Evolutionary conservation across 2,797 vertebrate species (phyloP).

Genomic region (Tachyglossus aculeatus): DNA sequence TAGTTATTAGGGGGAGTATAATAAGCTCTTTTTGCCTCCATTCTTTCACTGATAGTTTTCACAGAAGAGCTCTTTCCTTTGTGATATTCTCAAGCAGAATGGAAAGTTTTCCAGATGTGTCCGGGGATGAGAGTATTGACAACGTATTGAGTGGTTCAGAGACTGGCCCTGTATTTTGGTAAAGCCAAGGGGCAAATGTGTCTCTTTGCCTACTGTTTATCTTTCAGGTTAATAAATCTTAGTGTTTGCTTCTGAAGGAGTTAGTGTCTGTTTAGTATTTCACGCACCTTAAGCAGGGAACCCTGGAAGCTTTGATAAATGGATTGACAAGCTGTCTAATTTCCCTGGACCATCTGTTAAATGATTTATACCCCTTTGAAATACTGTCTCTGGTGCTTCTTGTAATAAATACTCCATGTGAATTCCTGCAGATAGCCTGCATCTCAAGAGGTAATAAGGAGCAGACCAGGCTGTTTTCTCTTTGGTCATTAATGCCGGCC

Average conservation of each 20-base stretch:
- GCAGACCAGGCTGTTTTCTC: slow-evolving; percentile 21
- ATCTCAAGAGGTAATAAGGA: slow-evolving; percentile 3
- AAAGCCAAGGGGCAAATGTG: not conserved
- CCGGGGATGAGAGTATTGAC: slow-evolving; percentile 14
- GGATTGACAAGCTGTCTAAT: slow-evolving; percentile 18
- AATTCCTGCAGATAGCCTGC: not conserved
- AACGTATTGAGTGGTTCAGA: slow-evolving; percentile 25
- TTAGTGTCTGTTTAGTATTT: slow-evolving; percentile 22
- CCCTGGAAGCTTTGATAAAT: slow-evolving; percentile 21
- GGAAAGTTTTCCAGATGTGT: slow-evolving; percentile 33
- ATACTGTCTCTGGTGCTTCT: slow-evolving; percentile 25
- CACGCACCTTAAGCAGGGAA: not conserved
- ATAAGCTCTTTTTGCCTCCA: slow-evolving; percentile 22
- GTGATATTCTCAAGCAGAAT: slow-evolving; percentile 26
- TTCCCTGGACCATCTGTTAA: slow-evolving; percentile 27
- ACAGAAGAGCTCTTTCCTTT: not conserved
- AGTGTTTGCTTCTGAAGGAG: slow-evolving; percentile 15
- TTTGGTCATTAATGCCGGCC: not conserved
- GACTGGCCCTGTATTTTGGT: slow-evolving; percentile 3
- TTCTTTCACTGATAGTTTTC: slow-evolving; percentile 29
- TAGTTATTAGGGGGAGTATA: slow-evolving; percentile 5
- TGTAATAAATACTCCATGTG: not conserved
- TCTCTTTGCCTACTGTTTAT: not conserved
- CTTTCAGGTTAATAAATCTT: slow-evolving; percentile 25
- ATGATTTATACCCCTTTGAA: slow-evolving; percentile 17